phyloP scores from a whole-genome alignment of 1,140 invertebrate genomes.

The Plectrocnemia conspersa region DNA sequence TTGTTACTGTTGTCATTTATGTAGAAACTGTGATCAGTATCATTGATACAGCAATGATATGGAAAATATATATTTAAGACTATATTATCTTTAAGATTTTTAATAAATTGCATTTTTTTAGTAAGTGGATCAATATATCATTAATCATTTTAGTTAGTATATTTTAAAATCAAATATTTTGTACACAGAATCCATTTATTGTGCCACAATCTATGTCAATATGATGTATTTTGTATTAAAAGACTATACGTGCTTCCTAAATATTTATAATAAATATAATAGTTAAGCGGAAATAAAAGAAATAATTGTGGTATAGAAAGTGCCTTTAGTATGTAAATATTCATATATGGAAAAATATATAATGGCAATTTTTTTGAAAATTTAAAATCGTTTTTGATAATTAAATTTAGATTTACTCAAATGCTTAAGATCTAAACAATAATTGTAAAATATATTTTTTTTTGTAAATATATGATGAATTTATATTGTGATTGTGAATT shows the following conservation, averaged over 20 bases:
- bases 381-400: background rate
- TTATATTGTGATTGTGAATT: no score
- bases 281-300: background rate
- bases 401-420: no score
- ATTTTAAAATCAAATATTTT: background rate
- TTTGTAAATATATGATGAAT: no score
- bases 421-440: background rate
- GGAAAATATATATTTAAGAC: conserved; percentile 1
- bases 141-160: conserved; percentile 8
- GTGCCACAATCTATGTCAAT: background rate
- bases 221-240: conserved; percentile 17
- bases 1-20: background rate
- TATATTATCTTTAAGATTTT: conserved; percentile 3
- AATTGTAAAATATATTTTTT: conserved; percentile 7
- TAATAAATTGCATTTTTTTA: background rate
- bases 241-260: conserved; percentile 29
- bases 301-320: background rate
- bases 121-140: background rate
- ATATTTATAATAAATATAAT: conserved; percentile 22
- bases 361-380: background rate
- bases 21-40: background rate
- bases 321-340: background rate
- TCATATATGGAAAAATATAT: no score
- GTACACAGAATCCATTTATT: background rate
- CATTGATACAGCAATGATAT: background rate